Conservation (phyloP, 1,140 invertebrate genomes). For the Drosophila tropicalis region DNA sequence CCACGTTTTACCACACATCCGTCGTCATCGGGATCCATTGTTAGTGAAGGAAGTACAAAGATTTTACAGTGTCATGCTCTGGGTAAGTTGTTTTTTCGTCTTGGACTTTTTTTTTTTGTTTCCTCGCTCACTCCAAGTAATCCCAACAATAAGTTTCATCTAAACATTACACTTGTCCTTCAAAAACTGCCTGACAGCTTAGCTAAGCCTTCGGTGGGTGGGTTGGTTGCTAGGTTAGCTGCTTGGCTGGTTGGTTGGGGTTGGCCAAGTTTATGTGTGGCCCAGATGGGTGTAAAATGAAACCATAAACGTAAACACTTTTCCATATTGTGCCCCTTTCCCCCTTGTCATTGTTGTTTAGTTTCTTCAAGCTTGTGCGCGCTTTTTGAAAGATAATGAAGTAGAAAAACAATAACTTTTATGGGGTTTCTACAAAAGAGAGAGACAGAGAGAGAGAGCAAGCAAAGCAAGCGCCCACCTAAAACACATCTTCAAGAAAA, state of each 20-base stretch:
- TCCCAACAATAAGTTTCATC: slow-evolving; percentile 24
- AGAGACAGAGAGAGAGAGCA: slow-evolving; percentile 16
- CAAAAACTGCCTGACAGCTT: slow-evolving; percentile 56
- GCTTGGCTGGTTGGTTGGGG: neutral
- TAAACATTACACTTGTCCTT: slow-evolving; percentile 72
- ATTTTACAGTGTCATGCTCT: slow-evolving; percentile 94
- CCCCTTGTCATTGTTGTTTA: neutral
- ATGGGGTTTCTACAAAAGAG: slow-evolving; percentile 68
- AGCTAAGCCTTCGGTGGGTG: slow-evolving; percentile 42
- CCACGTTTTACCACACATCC: slow-evolving; percentile 93
- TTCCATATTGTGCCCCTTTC: slow-evolving; percentile 31
- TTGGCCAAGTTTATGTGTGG: slow-evolving; percentile 3
- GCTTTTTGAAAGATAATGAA: slow-evolving; percentile 78
- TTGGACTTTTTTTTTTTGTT: slow-evolving; percentile 4
- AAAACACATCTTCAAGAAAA: neutral
- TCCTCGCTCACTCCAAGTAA: neutral
- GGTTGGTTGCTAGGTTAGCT: neutral
- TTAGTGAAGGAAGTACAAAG: slow-evolving; percentile 93
- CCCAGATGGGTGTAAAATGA: slow-evolving; percentile 66
- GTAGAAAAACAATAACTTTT: slow-evolving; percentile 83
- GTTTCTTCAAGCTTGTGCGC: slow-evolving; percentile 19
- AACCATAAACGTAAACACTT: slow-evolving; percentile 75
- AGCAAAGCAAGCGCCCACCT: no score
- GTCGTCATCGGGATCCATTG: slow-evolving; percentile 91
- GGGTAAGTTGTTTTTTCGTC: slow-evolving; percentile 86